A percentile compares a stretch with the other conserved stretches of the same genome.
Conservation (phyloP, 2,888 invertebrate genomes). For the Megamerina dolium region DNA sequence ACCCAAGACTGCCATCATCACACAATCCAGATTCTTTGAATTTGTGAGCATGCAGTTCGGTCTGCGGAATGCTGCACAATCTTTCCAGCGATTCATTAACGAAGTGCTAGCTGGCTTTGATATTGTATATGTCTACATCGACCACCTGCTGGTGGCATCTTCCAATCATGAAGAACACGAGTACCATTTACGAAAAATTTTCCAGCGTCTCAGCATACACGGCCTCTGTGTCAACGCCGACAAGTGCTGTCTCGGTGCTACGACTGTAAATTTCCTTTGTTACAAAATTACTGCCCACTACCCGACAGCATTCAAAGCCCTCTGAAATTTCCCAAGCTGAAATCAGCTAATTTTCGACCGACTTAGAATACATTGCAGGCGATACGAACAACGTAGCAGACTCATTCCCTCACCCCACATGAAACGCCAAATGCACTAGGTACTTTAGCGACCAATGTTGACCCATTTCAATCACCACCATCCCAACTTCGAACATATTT, state of each 20-base stretch:
- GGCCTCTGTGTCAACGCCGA: conserved; percentile 5
- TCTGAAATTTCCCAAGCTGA: conserved; percentile 8
- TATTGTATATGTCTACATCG: conserved; percentile 1
- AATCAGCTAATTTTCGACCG: too few relatives aligned
- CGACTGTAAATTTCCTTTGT: conserved; percentile 4
- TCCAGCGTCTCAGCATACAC: conserved; percentile 4
- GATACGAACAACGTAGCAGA: too few relatives aligned
- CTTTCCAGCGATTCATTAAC: too few relatives aligned
- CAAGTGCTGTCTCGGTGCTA: conserved; percentile 2
- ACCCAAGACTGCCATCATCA: conserved; percentile 8
- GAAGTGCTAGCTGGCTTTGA: not conserved
- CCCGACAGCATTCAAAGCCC: conserved; percentile 6
- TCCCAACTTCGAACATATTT: too few relatives aligned
- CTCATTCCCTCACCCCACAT: too few relatives aligned
- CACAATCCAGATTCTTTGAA: conserved; percentile 6
- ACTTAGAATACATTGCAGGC: too few relatives aligned
- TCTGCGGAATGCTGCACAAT: conserved; percentile 11
- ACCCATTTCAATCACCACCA: too few relatives aligned
- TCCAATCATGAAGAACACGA: not conserved
- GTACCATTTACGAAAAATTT: not conserved
- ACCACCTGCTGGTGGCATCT: conserved; percentile 1
- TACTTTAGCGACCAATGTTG: too few relatives aligned
- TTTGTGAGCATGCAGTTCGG: conserved; percentile 10
- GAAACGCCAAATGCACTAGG: too few relatives aligned
- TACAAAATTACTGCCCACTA: conserved; percentile 8